phyloP scores from a whole-genome alignment of 2,888 invertebrate species.

The Stenchaetothrips biformis region DNA sequence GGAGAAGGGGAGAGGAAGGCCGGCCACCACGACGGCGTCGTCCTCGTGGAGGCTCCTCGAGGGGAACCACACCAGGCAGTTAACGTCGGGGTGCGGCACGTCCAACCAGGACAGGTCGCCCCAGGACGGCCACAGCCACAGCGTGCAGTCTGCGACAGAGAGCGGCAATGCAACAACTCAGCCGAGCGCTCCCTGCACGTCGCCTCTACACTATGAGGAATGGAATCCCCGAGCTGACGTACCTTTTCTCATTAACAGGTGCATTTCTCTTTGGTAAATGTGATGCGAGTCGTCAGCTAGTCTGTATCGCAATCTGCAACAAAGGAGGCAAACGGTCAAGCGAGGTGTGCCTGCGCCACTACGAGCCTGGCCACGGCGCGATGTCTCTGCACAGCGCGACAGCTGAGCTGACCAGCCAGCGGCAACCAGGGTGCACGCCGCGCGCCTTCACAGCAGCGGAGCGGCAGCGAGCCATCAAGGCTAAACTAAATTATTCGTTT shows the following conservation, averaged over 20 bases:
- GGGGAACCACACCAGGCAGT: constrained; percentile 56
- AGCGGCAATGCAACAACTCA: not conserved
- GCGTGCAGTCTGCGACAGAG: constrained; percentile 53
- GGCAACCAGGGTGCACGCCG: constrained; percentile 29
- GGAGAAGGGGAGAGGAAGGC: constrained; percentile 40
- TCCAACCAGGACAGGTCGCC: constrained; percentile 54
- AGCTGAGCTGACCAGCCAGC: constrained; percentile 28
- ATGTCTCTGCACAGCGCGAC: not conserved
- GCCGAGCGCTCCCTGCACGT: not conserved
- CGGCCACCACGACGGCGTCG: constrained; percentile 28
- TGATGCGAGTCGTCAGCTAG: not conserved
- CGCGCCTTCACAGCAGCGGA: constrained; percentile 25
- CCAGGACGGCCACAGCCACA: constrained; percentile 50
- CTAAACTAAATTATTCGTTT: not conserved
- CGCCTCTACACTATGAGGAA: not conserved
- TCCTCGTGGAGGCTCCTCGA: constrained; percentile 40
- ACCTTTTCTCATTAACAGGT: constrained; percentile 31
- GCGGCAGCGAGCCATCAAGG: constrained; percentile 22
- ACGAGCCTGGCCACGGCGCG: not conserved
- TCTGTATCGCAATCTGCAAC: constrained; percentile 32
- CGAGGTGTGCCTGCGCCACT: not conserved
- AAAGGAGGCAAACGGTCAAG: constrained; percentile 13
- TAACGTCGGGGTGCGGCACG: constrained; percentile 48
- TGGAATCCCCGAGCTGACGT: not conserved
- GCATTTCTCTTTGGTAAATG: constrained; percentile 28